Evolutionary conservation across 2,797 vertebrate species (phyloP).

Genomic region (Molothrus aeneus): DNA sequence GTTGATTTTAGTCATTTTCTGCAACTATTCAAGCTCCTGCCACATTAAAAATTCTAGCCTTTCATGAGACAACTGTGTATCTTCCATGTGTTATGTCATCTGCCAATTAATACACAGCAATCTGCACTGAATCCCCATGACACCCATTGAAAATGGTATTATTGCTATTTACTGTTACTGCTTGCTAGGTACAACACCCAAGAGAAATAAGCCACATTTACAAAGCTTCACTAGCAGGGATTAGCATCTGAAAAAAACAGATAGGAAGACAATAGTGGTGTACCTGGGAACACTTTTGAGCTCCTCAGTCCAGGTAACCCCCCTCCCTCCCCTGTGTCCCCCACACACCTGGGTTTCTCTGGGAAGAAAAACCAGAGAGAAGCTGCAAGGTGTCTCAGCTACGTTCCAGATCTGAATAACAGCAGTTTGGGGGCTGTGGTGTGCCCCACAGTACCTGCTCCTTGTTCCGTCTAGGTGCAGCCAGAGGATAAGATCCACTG

Average conservation of each 20-base stretch:
- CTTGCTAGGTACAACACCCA: background rate
- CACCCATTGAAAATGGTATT: background rate
- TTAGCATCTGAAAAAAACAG: background rate
- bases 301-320: background rate
- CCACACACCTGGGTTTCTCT: slow-evolving; percentile 47
- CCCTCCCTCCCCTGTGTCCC: background rate
- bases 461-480: background rate
- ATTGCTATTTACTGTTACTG: background rate
- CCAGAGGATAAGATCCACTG: slow-evolving; percentile 19
- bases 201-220: background rate
- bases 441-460: background rate
- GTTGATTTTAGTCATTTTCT: slow-evolving; percentile 4
- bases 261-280: background rate
- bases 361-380: background rate
- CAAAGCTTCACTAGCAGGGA: background rate
- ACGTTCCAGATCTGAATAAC: background rate
- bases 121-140: background rate
- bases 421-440: background rate
- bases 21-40: background rate
- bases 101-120: background rate
- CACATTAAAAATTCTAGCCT: background rate
- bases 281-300: background rate
- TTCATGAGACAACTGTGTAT: background rate
- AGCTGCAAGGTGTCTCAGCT: slow-evolving; percentile 8
- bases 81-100: background rate